These are phyloP conservation scores for Neoascia interrupta DNA, from an alignment of 2,888 invertebrate species.

Conservation along the genomic window DNA sequence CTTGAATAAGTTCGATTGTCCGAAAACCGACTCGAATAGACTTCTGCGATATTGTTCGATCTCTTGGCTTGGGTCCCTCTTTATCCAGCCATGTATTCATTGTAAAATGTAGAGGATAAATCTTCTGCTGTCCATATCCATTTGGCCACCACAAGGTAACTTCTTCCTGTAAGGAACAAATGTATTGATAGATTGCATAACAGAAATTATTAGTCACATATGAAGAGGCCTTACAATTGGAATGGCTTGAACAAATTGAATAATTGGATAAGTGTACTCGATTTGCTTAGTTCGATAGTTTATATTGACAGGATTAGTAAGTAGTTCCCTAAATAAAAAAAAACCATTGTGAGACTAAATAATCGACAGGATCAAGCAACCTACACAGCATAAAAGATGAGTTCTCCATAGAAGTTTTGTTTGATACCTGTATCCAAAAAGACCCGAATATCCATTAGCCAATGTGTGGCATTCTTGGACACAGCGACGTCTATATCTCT, in stretches of 20 bases:
- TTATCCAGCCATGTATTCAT: conserved; percentile 77
- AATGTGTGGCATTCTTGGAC: conserved; percentile 75
- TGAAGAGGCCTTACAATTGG: conserved; percentile 73
- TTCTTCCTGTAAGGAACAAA: conserved; percentile 76
- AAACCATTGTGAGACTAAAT: conserved; percentile 8
- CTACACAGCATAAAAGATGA: conserved; percentile 75
- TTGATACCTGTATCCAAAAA: conserved; percentile 77
- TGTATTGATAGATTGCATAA: too few relatives aligned
- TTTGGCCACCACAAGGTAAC: conserved; percentile 96
- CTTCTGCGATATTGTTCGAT: conserved; percentile 79
- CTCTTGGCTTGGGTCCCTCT: conserved; percentile 71
- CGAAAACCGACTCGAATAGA: conserved; percentile 90
- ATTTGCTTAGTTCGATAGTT: conserved; percentile 71
- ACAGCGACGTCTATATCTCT: conserved; percentile 81
- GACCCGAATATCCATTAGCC: conserved; percentile 79
- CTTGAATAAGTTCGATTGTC: conserved; percentile 90
- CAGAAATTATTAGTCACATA: too few relatives aligned
- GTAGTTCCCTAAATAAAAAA: conserved; percentile 74
- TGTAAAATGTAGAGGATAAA: conserved; percentile 85
- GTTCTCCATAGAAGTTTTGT: conserved; percentile 73
- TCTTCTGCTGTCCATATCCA: conserved; percentile 89
- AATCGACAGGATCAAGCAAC: conserved; percentile 13
- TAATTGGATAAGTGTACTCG: conserved; percentile 73
- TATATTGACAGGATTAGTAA: conserved; percentile 73
- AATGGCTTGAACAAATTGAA: conserved; percentile 75